These are phyloP conservation scores for Riptortus pedestris DNA, from an alignment of 1,140 invertebrate genomes.

Conservation along the genomic window DNA sequence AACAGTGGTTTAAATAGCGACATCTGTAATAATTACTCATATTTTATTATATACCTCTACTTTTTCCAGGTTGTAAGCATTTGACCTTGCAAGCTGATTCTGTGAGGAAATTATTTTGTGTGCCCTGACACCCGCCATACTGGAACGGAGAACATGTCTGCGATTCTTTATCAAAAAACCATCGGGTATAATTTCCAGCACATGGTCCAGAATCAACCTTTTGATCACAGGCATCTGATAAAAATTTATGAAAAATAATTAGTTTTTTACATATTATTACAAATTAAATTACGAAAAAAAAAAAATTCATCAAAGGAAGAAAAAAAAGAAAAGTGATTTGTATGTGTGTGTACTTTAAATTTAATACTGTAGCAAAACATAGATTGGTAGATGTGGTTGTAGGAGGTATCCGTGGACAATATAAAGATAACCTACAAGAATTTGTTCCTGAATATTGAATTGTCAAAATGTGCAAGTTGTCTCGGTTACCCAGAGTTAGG, in stretches of 20 bases:
- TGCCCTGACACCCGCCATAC: constrained; percentile 86
- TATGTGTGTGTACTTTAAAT: too few species aligned
- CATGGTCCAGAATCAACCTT: constrained; percentile 70
- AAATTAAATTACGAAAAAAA: neutral
- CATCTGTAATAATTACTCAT: too few species aligned
- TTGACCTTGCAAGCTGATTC: constrained; percentile 67
- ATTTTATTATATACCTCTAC: constrained; percentile 63
- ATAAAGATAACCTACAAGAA: too few species aligned
- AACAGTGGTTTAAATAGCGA: too few species aligned
- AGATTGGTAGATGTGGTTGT: too few species aligned
- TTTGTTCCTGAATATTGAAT: too few species aligned
- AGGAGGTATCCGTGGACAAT: too few species aligned
- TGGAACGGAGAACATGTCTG: constrained; percentile 62
- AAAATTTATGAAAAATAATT: neutral
- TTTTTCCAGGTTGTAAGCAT: constrained; percentile 58
- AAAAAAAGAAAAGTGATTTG: too few species aligned
- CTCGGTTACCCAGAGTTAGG: too few species aligned
- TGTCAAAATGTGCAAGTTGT: too few species aligned
- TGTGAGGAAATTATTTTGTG: constrained; percentile 75
- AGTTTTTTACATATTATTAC: neutral
- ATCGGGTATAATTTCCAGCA: constrained; percentile 66
- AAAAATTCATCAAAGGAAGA: too few species aligned
- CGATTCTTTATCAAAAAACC: constrained; percentile 65
- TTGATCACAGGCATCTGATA: constrained; percentile 66
- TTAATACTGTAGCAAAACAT: too few species aligned